phyloP scores from a whole-genome alignment of 2,113 vertebrate species.

The Chrysochloris asiatica region DNA sequence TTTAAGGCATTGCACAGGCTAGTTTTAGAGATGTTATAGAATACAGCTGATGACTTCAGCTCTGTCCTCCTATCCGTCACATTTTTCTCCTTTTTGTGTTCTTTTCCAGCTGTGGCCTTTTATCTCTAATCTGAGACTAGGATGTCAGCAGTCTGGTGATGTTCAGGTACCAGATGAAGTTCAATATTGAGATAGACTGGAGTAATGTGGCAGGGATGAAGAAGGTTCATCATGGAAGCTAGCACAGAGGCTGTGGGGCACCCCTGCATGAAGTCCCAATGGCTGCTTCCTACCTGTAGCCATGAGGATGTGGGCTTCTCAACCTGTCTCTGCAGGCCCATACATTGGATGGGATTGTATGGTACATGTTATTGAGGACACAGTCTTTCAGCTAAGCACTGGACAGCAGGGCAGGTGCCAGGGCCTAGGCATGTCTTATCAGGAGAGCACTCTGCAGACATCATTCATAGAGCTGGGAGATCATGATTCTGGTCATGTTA shows the following conservation, averaged over 20 bases:
- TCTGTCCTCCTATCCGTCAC: background rate
- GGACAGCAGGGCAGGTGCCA: background rate
- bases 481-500: background rate
- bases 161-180: background rate
- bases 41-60: too few relatives aligned
- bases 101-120: background rate
- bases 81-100: background rate
- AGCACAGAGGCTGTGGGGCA: background rate
- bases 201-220: background rate
- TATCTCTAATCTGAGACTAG: background rate
- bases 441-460: background rate
- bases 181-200: constrained; percentile 29
- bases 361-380: background rate
- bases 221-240: background rate
- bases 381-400: background rate
- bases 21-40: background rate
- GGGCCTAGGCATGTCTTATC: background rate
- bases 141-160: background rate
- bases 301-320: background rate
- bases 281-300: background rate
- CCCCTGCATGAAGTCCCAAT: background rate
- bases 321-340: fast-evolving
- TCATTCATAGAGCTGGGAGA: background rate
- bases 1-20: background rate
- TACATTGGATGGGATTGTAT: background rate